phyloP scores from a whole-genome alignment of 1,140 invertebrate genomes.

The Calephelis nemesis region DNA sequence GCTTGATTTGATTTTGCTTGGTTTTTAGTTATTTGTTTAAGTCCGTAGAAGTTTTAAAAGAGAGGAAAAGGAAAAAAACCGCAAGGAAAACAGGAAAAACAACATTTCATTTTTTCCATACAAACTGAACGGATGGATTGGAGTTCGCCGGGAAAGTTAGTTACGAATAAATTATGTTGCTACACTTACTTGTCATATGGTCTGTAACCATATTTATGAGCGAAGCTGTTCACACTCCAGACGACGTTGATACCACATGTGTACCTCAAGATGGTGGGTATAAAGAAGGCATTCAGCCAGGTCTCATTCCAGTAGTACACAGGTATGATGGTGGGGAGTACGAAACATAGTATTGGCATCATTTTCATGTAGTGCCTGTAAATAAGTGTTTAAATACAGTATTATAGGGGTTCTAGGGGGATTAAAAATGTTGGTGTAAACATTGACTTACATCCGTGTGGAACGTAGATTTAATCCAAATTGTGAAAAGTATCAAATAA shows the following conservation, averaged over 20 bases:
- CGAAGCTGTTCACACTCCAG: constrained; percentile 88
- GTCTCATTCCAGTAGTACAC: constrained; percentile 86
- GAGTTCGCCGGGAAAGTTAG: too few species aligned
- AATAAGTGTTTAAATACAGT: not conserved
- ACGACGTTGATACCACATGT: constrained; percentile 84
- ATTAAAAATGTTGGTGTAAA: not conserved
- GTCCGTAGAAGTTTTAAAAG: too few species aligned
- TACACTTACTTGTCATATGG: constrained; percentile 86
- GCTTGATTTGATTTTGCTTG: too few species aligned
- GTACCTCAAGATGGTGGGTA: constrained; percentile 83
- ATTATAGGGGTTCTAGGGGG: not conserved
- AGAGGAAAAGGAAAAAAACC: constrained; percentile 5
- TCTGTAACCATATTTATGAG: constrained; percentile 85
- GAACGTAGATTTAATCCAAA: too few species aligned
- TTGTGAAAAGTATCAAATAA: too few species aligned
- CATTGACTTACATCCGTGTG: too few species aligned
- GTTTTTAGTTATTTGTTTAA: too few species aligned
- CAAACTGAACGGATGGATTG: too few species aligned
- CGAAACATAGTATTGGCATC: constrained; percentile 85
- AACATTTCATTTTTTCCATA: too few species aligned
- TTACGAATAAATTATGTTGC: not conserved
- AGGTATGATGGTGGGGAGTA: constrained; percentile 87
- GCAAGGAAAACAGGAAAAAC: too few species aligned
- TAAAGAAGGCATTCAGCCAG: constrained; percentile 81
- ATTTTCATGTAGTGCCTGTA: constrained; percentile 85